phyloP scores from a whole-genome alignment of 2,797 vertebrate species.

The Myioborus melanocephalus region DNA sequence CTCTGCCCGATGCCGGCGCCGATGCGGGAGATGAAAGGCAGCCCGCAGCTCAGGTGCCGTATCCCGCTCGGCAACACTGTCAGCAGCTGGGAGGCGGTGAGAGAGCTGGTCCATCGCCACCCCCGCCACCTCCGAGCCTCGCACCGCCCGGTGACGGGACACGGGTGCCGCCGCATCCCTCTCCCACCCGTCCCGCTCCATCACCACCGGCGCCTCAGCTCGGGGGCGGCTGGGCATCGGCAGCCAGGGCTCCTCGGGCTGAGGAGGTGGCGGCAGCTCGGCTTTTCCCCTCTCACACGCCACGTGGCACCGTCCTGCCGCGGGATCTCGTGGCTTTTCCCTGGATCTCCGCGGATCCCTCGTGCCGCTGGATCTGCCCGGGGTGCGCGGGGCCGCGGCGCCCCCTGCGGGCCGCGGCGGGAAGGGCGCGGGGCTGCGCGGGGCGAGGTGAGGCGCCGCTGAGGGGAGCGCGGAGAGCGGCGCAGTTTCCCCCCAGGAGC shows the following conservation, averaged over 20 bases:
- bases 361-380: rapidly evolving
- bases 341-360: rapidly evolving
- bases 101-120: rapidly evolving
- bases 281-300: background rate
- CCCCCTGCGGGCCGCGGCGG: background rate
- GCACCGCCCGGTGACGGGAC: rapidly evolving
- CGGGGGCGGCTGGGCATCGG: background rate
- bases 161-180: rapidly evolving
- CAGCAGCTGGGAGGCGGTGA: rapidly evolving
- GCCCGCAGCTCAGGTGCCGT: rapidly evolving
- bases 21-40: background rate
- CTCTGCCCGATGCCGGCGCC: rapidly evolving
- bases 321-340: rapidly evolving
- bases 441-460: rapidly evolving
- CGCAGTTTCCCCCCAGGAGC: rapidly evolving
- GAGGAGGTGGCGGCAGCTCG: too few species aligned
- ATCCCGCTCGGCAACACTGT: rapidly evolving
- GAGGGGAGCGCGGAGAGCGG: too few species aligned
- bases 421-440: background rate
- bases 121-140: background rate
- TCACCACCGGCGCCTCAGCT: too few species aligned
- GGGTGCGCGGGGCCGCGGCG: background rate
- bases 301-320: rapidly evolving
- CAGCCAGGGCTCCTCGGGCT: background rate
- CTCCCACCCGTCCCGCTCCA: background rate